These are phyloP conservation scores for Drosophila lutescens DNA, from an alignment of 2,888 invertebrate genomes.

Conservation along the genomic window DNA sequence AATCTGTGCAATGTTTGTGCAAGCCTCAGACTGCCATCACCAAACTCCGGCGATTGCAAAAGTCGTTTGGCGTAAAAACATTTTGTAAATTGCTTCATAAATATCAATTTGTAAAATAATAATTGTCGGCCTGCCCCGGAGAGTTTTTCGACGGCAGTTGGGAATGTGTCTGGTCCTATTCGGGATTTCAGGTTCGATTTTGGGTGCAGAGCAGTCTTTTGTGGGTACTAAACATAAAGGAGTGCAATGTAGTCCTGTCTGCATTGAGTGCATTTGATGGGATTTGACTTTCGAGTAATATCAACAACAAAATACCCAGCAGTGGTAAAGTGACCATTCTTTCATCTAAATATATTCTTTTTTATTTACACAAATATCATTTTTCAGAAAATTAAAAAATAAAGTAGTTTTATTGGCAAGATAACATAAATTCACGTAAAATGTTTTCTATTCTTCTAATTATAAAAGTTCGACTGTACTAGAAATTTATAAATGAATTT, in stretches of 20 bases:
- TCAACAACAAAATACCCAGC: not conserved
- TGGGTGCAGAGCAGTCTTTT: conserved; percentile 3
- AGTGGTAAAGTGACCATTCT: too few species aligned
- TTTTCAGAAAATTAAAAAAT: too few species aligned
- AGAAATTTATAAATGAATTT: too few species aligned
- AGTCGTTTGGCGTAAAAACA: conserved; percentile 81
- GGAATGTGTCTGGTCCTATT: conserved; percentile 25
- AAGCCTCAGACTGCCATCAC: conserved; percentile 44
- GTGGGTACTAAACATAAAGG: conserved; percentile 18
- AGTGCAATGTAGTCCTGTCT: conserved; percentile 1
- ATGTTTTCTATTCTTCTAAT: too few species aligned
- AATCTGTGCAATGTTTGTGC: conserved; percentile 78
- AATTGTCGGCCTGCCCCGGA: conserved; percentile 62
- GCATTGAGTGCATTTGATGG: conserved; percentile 5
- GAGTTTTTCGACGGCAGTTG: conserved; percentile 1
- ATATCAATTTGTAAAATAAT: conserved; percentile 82
- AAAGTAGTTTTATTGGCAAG: too few species aligned
- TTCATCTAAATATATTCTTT: too few species aligned
- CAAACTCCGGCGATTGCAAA: conserved; percentile 38
- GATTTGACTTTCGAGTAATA: not conserved
- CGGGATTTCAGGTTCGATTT: conserved; percentile 9
- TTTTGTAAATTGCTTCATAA: conserved; percentile 83
- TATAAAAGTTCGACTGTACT: too few species aligned
- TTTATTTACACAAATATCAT: too few species aligned
- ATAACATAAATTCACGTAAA: too few species aligned